A percentile compares a stretch with the other conserved stretches of the same genome.
phyloP scores from a whole-genome alignment of 2,888 invertebrate species.

The Drosophila colorata region DNA sequence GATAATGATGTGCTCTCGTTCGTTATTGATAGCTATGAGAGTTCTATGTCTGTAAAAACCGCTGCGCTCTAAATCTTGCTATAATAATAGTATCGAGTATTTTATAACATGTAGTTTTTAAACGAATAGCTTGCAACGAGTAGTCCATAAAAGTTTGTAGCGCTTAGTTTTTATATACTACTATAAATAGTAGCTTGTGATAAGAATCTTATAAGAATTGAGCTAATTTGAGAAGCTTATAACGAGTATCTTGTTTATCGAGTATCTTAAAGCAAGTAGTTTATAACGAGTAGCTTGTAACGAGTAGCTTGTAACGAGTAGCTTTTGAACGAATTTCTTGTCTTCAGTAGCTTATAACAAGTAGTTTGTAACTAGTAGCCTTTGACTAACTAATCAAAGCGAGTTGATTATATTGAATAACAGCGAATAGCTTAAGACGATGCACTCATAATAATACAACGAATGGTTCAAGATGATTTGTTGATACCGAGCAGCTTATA shows the following conservation, averaged over 20 bases:
- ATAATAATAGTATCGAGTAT: neutral
- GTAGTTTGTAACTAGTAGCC: too few species aligned
- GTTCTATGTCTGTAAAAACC: neutral
- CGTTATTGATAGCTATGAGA: slow-evolving; percentile 11
- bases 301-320: neutral
- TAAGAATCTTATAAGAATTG: neutral
- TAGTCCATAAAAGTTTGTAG: neutral
- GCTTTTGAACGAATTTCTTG: neutral
- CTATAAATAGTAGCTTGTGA: neutral
- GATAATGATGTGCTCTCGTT: neutral
- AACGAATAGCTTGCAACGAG: neutral
- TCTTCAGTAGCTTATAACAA: too few species aligned
- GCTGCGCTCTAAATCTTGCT: slow-evolving; percentile 30
- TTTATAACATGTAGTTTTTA: neutral
- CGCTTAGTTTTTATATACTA: too few species aligned
- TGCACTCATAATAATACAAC: too few species aligned
- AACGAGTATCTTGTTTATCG: neutral
- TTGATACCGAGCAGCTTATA: neutral
- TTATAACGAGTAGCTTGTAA: neutral
- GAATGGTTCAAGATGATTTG: neutral
- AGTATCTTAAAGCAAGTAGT: neutral
- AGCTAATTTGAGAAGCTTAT: neutral
- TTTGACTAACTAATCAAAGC: too few species aligned
- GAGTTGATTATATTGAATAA: too few species aligned
- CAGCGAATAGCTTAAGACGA: too few species aligned